These are phyloP conservation scores for Cossypha heuglini DNA, from an alignment of 2,797 vertebrate genomes.

Conservation along the genomic window DNA sequence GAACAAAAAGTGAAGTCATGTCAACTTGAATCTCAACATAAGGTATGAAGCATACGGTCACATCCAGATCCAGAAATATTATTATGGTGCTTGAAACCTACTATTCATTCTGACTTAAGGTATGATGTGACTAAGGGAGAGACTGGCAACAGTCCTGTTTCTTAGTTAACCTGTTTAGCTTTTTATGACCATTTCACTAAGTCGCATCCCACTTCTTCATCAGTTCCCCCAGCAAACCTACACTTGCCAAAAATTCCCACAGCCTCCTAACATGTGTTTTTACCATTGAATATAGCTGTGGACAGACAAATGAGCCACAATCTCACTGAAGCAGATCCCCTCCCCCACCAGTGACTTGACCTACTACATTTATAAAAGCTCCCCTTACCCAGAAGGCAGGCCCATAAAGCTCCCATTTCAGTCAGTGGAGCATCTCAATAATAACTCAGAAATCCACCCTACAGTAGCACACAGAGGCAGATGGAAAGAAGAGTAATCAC, in stretches of 20 bases:
- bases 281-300: neutral
- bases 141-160: neutral
- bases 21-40: neutral
- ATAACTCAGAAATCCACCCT: neutral
- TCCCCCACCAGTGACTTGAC: neutral
- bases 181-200: neutral
- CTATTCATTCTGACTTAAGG: neutral
- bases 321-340: neutral
- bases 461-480: neutral
- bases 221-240: neutral
- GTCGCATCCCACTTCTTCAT: neutral
- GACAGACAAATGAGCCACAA: neutral
- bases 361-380: neutral
- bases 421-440: neutral
- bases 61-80: neutral
- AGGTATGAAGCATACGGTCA: neutral
- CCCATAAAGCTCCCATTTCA: neutral
- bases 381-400: neutral
- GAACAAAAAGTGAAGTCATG: neutral
- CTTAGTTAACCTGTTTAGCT: neutral
- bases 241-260: neutral
- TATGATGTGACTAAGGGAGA: neutral
- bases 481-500: neutral
- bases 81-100: neutral
- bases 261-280: neutral